Conservation (phyloP, 2,797 vertebrate species). For the Bovichtus diacanthus region DNA sequence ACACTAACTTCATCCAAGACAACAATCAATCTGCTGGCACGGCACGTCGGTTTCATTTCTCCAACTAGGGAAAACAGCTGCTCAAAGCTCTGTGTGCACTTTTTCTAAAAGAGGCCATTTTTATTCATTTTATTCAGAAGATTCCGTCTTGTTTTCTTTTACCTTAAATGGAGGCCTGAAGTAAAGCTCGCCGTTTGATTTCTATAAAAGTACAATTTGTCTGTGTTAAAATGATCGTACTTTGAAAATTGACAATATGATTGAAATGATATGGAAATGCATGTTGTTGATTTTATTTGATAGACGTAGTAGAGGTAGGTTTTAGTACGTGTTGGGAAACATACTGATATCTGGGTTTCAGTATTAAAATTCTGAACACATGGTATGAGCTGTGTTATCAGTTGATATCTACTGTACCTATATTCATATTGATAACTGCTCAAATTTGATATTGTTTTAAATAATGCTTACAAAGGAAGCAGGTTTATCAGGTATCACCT, state of each 20-base stretch:
- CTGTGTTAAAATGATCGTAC: background rate
- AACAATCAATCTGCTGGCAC: too few species aligned
- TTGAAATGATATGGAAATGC: background rate
- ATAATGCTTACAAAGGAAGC: background rate
- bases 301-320: too few species aligned
- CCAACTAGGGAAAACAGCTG: background rate
- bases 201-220: background rate
- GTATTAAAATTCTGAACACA: background rate
- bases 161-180: too few species aligned
- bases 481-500: background rate
- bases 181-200: background rate
- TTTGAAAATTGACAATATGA: background rate
- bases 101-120: background rate
- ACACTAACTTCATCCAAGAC: too few species aligned
- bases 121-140: too few species aligned
- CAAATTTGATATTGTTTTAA: too few species aligned
- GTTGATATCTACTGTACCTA: background rate
- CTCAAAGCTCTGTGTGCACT: background rate
- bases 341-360: background rate
- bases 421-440: too few species aligned
- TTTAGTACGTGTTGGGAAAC: background rate
- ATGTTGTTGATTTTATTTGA: too few species aligned
- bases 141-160: too few species aligned
- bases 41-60: too few species aligned
- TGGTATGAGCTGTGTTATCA: background rate